Conservation (phyloP, 2,113 vertebrate species). For the Dasyprocta punctata region DNA sequence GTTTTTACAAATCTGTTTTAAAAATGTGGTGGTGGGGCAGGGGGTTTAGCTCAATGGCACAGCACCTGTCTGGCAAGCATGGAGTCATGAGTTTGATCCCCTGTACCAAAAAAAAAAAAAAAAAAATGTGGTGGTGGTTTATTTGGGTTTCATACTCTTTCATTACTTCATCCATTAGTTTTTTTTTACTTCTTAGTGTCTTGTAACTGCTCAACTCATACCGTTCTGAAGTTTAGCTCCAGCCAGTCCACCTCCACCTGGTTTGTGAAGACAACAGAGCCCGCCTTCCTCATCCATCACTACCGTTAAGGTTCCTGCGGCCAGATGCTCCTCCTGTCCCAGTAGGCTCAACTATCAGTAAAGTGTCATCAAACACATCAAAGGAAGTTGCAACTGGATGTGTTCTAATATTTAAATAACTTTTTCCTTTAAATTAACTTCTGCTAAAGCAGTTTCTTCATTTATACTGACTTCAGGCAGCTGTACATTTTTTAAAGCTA, state of each 20-base stretch:
- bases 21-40: no score
- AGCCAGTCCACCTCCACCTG: slow-evolving; percentile 94
- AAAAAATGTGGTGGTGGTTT: no score
- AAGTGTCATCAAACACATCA: slow-evolving; percentile 93
- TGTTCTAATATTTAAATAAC: slow-evolving; percentile 89
- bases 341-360: slow-evolving; percentile 95
- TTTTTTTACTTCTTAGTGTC: slow-evolving; percentile 94
- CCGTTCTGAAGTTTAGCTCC: slow-evolving; percentile 96
- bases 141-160: slow-evolving; percentile 87
- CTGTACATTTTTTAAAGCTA: slow-evolving; percentile 94
- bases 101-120: no score
- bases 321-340: slow-evolving; percentile 94
- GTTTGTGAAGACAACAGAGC: slow-evolving; percentile 94
- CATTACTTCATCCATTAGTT: slow-evolving; percentile 93
- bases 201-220: slow-evolving; percentile 90
- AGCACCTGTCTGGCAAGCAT: no score
- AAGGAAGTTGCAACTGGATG: slow-evolving; percentile 94
- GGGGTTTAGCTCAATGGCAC: no score
- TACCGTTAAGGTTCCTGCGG: slow-evolving; percentile 91
- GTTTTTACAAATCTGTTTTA: slow-evolving; percentile 87
- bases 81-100: no score
- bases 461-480: slow-evolving; percentile 92
- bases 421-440: slow-evolving; percentile 92
- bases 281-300: slow-evolving; percentile 93
- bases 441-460: slow-evolving; percentile 91